Conservation (phyloP, 2,797 vertebrate genomes). For the Ataeniobius toweri region DNA sequence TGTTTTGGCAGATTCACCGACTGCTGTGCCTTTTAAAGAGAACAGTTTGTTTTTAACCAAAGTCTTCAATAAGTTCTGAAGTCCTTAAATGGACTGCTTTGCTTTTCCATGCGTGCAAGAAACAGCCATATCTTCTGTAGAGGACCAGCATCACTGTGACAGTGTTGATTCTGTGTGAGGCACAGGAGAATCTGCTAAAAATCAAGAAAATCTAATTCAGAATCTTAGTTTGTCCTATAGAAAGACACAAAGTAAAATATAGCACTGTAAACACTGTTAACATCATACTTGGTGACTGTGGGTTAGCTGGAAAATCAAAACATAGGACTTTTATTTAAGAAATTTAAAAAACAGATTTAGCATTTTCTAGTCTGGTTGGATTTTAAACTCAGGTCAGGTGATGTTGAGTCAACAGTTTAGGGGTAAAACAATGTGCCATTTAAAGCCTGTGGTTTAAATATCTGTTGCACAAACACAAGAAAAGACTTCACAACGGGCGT, state of each 20-base stretch:
- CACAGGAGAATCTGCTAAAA: neutral
- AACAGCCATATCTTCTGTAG: neutral
- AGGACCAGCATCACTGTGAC: neutral
- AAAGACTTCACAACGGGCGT: too few relatives aligned
- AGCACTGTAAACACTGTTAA: neutral
- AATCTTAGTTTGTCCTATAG: neutral
- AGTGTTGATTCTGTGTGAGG: neutral
- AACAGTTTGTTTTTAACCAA: conserved; percentile 13
- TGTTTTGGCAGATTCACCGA: conserved; percentile 13
- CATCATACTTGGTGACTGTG: neutral
- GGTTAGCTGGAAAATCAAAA: too few relatives aligned
- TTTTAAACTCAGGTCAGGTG: neutral
- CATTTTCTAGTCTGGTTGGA: neutral
- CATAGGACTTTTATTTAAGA: too few relatives aligned
- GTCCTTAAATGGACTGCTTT: neutral
- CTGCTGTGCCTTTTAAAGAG: conserved; percentile 26
- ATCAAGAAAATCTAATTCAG: neutral
- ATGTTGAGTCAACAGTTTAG: neutral
- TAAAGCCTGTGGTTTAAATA: neutral
- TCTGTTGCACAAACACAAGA: neutral
- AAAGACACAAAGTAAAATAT: neutral
- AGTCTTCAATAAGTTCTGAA: neutral
- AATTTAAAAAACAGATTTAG: too few relatives aligned
- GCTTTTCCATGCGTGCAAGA: neutral
- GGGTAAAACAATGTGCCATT: neutral